Evolutionary conservation across 2,797 vertebrate genomes (phyloP), one percentile per base, ranked within the genome.

Genomic region (Chloroceryle amazona): DNA sequence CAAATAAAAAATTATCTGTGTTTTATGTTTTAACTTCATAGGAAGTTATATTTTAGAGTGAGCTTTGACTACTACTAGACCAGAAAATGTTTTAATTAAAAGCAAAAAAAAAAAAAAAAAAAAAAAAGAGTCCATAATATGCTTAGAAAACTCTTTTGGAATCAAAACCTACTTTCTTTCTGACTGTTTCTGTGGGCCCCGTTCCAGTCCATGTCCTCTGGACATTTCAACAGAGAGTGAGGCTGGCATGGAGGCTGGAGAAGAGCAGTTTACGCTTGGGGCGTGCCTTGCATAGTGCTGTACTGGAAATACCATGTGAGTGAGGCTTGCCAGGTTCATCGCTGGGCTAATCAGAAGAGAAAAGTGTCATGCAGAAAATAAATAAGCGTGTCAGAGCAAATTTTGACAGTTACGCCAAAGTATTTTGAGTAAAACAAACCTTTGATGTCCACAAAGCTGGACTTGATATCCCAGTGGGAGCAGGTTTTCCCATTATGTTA

Each of bases 361-460:
- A 41, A 81, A 85, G 71, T 37, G 55, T 33, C 67, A 66, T 2
- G 1, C 0, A 6, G 33, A 65, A 80, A 41, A 31, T 44, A 47
- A 90, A 90, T 67, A 71, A 88, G 39, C 68, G 33, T 28, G 52
- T 46, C 72, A 81, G 57, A 72, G 76, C 58, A 57, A 57, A 84
- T 81, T 86, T 39, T 74, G 70, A 46, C 80, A 89, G 49, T 39
- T 78, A 7, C 37, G 49, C 35, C 18, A n/a, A 74, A 63, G 39
- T 60, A 80, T 93, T 88, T 90, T 63, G 88, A 92, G 71, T 86
- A 63, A 88, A 44, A 44, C 19, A 91, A 75, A 86, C 35, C 65
- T 92, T 79, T 90, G 92, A 90, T 90, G 49, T 57, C 66, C 93
- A 72, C 62, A 94, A 93, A 96, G 66, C 49, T 68, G 74, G 81